Evolutionary conservation across 2,797 vertebrate species (phyloP).

Genomic region (Onychomys leucogaster): DNA sequence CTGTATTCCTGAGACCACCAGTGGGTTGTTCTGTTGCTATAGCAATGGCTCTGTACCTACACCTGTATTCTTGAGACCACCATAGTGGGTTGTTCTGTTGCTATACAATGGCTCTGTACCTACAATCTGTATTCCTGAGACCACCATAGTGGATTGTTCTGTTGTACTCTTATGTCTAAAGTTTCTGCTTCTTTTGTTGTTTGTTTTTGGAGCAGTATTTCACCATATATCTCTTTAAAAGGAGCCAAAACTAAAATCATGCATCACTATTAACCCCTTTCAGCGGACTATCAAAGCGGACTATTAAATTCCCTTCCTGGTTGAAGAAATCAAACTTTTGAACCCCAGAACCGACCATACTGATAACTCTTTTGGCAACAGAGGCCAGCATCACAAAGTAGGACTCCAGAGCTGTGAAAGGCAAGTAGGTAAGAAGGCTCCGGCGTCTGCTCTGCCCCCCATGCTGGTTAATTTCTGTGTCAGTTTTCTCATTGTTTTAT

Average conservation of each 20-base stretch:
- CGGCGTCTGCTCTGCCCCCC: neutral
- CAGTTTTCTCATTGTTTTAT: neutral
- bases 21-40: too few species aligned
- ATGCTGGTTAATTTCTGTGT: neutral
- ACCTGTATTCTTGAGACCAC: too few species aligned
- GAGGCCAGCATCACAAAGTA: neutral
- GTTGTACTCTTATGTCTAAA: neutral
- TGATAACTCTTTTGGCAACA: neutral
- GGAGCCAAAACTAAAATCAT: neutral
- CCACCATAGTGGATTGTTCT: neutral
- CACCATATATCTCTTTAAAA: neutral
- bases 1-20: too few species aligned
- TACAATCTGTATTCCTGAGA: too few species aligned
- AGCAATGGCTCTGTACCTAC: too few species aligned
- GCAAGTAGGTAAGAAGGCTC: neutral
- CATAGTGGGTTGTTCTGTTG: too few species aligned
- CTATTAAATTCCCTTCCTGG: conserved; percentile 16
- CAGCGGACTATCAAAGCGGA: neutral
- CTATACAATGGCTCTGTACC: too few species aligned
- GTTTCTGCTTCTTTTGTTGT: too few species aligned
- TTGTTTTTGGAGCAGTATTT: neutral
- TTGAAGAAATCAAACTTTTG: conserved; percentile 32
- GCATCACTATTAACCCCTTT: neutral
- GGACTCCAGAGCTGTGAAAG: neutral
- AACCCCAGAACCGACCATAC: neutral